Evolutionary conservation across 2,888 invertebrate species (phyloP), one percentile per base, ranked within the genome.

Genomic region (Ligdia adustata): DNA sequence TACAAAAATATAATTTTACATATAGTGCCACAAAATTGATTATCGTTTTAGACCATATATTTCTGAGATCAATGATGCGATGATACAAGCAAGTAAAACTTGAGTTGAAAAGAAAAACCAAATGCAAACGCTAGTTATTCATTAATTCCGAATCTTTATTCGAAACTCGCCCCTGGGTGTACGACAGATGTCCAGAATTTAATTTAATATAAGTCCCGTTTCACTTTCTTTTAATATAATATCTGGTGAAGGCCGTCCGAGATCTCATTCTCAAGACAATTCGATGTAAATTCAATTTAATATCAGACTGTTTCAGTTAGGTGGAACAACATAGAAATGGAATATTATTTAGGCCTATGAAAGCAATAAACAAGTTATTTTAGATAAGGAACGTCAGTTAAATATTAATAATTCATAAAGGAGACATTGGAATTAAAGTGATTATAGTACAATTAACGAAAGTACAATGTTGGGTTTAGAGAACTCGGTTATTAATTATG

Each of bases 101-200:
- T n/a, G n/a, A n/a, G n/a, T n/a, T 22, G 7, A 22, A n/a, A 7
- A 22, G n/a, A n/a, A 22, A 22, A 22, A 6, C 22, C 22, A 7
- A 6, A 7, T 7, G 22, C 3, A 4, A n/a, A 6, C 4, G 7
- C 7, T 22, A 22, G 22, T 74, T 79, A 83, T 82, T 84, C 76
- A 82, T 83, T 80, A 80, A 79, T 78, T 70, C 72, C 53, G 62
- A 79, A 79, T 75, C 72, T 72, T 69, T 64, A 60, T 73, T 71
- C 70, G 67, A 68, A 73, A 69, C 66, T 55, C 59, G 41, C 57
- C 55, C 51, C 50, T 40, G 64, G 66, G 66, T 77, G 77, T 79
- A 80, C 82, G 77, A 81, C 84, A 85, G 84, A 84, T 86, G 85
- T 85, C 82, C 81, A 66, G 72, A 78, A 79, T 80, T 84, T 80